These are phyloP conservation scores for Porphyrio hochstetteri DNA, from an alignment of 2,113 vertebrate genomes.

Conservation along the genomic window DNA sequence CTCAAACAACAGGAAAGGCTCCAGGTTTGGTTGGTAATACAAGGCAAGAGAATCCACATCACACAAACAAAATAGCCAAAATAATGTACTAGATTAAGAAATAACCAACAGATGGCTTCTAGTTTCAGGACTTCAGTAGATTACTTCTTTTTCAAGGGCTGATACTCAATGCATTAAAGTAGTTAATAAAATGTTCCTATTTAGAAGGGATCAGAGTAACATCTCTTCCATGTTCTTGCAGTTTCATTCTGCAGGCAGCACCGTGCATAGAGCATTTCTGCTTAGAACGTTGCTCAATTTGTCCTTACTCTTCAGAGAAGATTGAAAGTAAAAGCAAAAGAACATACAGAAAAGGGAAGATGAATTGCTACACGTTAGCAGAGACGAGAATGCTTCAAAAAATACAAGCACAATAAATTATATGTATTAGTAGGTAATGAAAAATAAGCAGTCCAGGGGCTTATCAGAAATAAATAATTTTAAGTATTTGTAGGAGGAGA, in stretches of 20 bases:
- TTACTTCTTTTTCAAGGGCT: background rate
- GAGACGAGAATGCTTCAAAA: background rate
- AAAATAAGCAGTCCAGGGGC: background rate
- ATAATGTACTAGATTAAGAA: background rate
- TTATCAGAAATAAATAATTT: background rate
- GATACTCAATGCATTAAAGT: background rate
- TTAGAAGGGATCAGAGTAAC: background rate
- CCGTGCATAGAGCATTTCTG: background rate
- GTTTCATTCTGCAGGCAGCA: background rate
- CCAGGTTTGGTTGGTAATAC: background rate
- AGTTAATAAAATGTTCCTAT: background rate
- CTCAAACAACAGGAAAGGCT: background rate
- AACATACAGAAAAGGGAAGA: background rate
- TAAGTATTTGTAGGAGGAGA: background rate
- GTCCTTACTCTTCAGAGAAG: background rate
- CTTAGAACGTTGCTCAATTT: background rate
- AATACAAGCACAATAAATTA: background rate
- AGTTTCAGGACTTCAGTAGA: background rate
- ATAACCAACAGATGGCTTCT: background rate
- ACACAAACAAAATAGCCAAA: background rate
- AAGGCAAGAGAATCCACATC: background rate
- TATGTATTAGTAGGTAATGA: background rate
- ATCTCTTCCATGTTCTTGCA: background rate
- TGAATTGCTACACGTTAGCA: background rate
- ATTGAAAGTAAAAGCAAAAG: background rate